These are phyloP conservation scores for Epinotia brunnichana DNA, from an alignment of 2,888 invertebrate genomes.

Conservation along the genomic window DNA sequence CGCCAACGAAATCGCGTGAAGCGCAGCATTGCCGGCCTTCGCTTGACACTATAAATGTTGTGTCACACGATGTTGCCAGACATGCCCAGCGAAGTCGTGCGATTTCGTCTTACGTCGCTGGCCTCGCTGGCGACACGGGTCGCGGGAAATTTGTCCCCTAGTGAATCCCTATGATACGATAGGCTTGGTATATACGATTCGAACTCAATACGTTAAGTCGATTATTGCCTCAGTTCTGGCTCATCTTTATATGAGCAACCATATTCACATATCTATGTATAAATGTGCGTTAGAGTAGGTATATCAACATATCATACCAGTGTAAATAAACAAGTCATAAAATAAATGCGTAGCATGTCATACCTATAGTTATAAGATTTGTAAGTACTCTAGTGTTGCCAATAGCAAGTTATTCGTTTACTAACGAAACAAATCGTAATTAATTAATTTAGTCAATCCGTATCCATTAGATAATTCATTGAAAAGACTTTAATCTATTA, in stretches of 20 bases:
- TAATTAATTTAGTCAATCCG: conserved; percentile 55
- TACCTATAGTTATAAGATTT: conserved; percentile 20
- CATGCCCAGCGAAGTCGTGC: too few relatives aligned
- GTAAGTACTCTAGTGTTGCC: conserved; percentile 38
- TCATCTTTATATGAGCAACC: background rate
- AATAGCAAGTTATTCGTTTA: conserved; percentile 32
- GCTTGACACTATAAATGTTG: too few relatives aligned
- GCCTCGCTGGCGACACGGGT: too few relatives aligned
- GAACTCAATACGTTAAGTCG: background rate
- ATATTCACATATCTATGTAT: conserved; percentile 1
- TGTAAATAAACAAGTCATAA: conserved; percentile 38
- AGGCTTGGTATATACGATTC: too few relatives aligned
- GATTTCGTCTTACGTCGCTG: too few relatives aligned
- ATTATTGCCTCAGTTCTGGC: too few relatives aligned
- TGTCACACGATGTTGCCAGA: too few relatives aligned
- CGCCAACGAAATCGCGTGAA: too few relatives aligned
- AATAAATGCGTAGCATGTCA: conserved; percentile 36
- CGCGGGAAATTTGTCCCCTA: too few relatives aligned
- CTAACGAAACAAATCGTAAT: conserved; percentile 42
- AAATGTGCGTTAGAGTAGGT: background rate
- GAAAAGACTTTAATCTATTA: conserved; percentile 70
- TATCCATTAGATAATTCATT: conserved; percentile 61
- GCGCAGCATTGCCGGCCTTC: too few relatives aligned
- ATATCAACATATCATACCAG: conserved; percentile 36
- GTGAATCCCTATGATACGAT: too few relatives aligned